These are phyloP conservation scores for Volucella bombylans DNA, from an alignment of 2,888 invertebrate species.

Conservation along the genomic window DNA sequence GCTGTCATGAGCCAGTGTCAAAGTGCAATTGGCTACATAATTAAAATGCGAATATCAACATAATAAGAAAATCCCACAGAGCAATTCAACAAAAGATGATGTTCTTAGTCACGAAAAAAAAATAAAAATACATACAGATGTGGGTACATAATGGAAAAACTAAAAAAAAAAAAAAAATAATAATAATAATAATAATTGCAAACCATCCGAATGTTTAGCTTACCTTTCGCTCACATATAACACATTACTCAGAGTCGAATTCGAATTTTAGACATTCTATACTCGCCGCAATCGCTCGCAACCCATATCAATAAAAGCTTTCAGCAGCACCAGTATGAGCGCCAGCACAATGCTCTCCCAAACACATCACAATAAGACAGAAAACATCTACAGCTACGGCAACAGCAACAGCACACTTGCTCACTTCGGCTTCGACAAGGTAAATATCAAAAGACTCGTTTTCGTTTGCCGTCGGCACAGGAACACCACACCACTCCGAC, in stretches of 20 bases:
- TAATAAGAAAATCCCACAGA: slow-evolving; percentile 30
- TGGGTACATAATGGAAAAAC: slow-evolving; percentile 9
- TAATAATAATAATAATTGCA: slow-evolving; percentile 52
- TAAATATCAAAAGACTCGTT: slow-evolving; percentile 74
- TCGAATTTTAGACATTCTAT: slow-evolving; percentile 57
- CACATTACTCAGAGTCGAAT: slow-evolving; percentile 47
- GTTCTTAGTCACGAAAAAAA: slow-evolving; percentile 47
- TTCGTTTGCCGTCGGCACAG: slow-evolving; percentile 65
- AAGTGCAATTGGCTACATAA: slow-evolving; percentile 31
- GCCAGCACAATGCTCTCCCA: slow-evolving; percentile 49
- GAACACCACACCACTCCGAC: too few species aligned
- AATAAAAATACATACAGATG: slow-evolving; percentile 18
- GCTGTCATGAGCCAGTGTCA: slow-evolving; percentile 13
- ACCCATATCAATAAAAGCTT: slow-evolving; percentile 62
- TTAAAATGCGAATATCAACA: slow-evolving; percentile 37
- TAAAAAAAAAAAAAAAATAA: slow-evolving; percentile 34
- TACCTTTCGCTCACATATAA: slow-evolving; percentile 70
- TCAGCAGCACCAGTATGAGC: slow-evolving; percentile 3
- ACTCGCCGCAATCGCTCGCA: slow-evolving; percentile 21
- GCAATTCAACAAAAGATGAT: slow-evolving; percentile 31
- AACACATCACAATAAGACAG: slow-evolving; percentile 33
- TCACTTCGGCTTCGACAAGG: slow-evolving; percentile 70
- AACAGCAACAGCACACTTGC: slow-evolving; percentile 65
- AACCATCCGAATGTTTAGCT: slow-evolving; percentile 37
- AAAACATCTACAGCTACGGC: slow-evolving; percentile 6